These are phyloP conservation scores for Ciconia nigra DNA, from an alignment of 2,797 vertebrate species.

Conservation along the genomic window DNA sequence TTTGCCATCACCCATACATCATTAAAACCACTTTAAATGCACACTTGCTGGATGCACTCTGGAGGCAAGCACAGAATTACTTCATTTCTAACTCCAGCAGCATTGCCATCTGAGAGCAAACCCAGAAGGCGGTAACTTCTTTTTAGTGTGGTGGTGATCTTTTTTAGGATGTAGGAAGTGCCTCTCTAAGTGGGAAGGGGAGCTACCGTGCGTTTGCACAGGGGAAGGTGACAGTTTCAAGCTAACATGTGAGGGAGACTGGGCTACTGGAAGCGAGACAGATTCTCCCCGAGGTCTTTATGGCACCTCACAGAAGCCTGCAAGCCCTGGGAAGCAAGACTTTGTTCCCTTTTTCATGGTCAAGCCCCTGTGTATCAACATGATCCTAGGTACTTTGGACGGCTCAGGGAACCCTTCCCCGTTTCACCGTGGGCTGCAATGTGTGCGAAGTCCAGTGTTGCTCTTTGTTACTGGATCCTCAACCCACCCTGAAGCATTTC, in stretches of 20 bases:
- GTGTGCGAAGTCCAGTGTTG: neutral
- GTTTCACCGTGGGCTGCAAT: neutral
- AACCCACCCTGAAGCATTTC: neutral
- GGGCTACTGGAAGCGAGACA: neutral
- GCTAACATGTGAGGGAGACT: neutral
- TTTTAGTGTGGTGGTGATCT: neutral
- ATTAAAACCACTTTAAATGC: neutral
- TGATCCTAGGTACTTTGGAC: neutral
- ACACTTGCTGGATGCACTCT: neutral
- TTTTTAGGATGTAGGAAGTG: neutral
- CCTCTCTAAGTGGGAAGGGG: neutral
- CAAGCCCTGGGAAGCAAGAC: neutral
- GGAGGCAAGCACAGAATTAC: neutral
- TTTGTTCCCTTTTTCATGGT: neutral
- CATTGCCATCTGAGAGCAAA: rapidly evolving
- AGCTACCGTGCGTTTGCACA: neutral
- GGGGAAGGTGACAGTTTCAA: neutral
- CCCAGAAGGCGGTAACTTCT: neutral
- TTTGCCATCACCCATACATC: neutral
- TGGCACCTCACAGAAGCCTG: neutral
- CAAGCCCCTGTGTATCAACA: neutral
- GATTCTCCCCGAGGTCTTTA: neutral
- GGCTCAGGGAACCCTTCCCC: neutral
- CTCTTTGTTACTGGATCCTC: neutral
- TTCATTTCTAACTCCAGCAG: neutral